These are phyloP conservation scores for Valencia hispanica DNA, from an alignment of 2,797 vertebrate genomes.

Conservation along the genomic window DNA sequence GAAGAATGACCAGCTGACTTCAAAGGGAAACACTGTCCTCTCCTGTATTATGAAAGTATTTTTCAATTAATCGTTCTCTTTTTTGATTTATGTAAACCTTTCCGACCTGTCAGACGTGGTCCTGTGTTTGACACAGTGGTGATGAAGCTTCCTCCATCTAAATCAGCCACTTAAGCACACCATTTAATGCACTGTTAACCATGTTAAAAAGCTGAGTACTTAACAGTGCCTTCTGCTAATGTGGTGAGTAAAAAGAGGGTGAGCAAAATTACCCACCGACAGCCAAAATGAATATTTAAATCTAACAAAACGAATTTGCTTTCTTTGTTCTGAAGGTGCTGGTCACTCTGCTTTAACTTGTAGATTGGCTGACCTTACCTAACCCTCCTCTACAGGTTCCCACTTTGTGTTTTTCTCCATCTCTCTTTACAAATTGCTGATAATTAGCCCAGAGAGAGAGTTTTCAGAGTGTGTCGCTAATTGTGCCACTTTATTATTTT, in stretches of 20 bases:
- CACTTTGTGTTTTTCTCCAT: constrained; percentile 42
- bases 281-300: constrained; percentile 60
- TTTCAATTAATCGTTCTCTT: neutral
- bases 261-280: constrained; percentile 62
- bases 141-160: constrained; percentile 43
- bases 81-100: constrained; percentile 13
- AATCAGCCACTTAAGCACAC: constrained; percentile 57
- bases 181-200: constrained; percentile 72
- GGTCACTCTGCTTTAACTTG: constrained; percentile 37
- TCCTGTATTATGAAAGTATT: neutral
- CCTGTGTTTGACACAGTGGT: constrained; percentile 5
- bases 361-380: constrained; percentile 47
- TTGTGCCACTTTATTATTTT: constrained; percentile 58
- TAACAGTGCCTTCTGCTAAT: constrained; percentile 56
- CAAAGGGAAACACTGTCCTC: neutral
- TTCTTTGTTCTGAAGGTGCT: constrained; percentile 14
- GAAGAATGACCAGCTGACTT: no score
- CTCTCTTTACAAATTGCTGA: constrained; percentile 50
- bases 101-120: constrained; percentile 24
- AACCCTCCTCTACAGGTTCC: constrained; percentile 57
- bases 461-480: constrained; percentile 54
- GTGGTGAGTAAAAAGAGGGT: constrained; percentile 57
- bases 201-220: constrained; percentile 62
- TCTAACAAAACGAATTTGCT: constrained; percentile 42
- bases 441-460: constrained; percentile 65